Conservation (phyloP, 2,797 vertebrate genomes). For the Sebastes hubbsi region DNA sequence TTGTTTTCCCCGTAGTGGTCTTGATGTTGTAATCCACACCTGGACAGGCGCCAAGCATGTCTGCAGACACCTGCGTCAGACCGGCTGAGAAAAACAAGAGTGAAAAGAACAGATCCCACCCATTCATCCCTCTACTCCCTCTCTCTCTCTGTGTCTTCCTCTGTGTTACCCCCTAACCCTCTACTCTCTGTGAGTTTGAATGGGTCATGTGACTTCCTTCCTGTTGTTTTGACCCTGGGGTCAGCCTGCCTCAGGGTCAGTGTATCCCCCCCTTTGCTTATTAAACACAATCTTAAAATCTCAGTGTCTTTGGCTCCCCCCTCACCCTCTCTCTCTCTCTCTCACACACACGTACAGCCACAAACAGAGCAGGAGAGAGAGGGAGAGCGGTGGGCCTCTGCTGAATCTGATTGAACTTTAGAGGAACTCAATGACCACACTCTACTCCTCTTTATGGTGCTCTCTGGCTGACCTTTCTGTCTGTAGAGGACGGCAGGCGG, state of each 20-base stretch:
- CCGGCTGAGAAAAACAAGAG: conserved; percentile 69
- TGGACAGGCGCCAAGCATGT: conserved; percentile 70
- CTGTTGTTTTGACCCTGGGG: conserved; percentile 74
- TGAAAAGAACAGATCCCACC: conserved; percentile 52
- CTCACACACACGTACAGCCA: neutral
- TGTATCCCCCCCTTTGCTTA: conserved; percentile 32
- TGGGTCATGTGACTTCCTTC: conserved; percentile 75
- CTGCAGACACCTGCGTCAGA: conserved; percentile 75
- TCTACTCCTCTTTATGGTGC: conserved; percentile 61
- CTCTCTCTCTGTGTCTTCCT: conserved; percentile 1
- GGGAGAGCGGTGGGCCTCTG: conserved; percentile 43
- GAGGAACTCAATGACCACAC: conserved; percentile 67
- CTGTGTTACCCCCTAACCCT: conserved; percentile 1
- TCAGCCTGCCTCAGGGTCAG: conserved; percentile 62
- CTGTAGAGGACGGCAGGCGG: conserved; percentile 49
- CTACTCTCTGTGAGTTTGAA: conserved; percentile 27
- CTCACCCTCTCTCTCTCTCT: no score
- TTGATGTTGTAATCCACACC: conserved; percentile 73
- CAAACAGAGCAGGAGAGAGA: conserved; percentile 1
- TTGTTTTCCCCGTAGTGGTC: conserved; percentile 56
- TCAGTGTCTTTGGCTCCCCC: neutral
- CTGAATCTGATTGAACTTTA: conserved; percentile 75
- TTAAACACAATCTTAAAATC: conserved; percentile 65
- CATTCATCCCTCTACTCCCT: conserved; percentile 12
- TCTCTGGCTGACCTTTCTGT: conserved; percentile 70